Conservation (phyloP, 2,113 vertebrate genomes). For the Gallinago jamesoni region DNA sequence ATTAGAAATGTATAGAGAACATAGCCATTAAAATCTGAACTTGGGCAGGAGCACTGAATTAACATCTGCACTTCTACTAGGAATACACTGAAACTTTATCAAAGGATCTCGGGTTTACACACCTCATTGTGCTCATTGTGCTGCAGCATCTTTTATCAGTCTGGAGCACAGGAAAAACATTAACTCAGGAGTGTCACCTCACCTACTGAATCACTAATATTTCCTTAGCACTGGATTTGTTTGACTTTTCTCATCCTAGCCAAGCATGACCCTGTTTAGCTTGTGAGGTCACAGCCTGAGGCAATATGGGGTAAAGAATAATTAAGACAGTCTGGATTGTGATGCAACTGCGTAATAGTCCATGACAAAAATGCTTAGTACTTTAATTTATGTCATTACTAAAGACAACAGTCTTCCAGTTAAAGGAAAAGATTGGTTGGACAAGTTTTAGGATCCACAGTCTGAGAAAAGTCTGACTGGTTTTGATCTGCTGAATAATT, state of each 20-base stretch:
- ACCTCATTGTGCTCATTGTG: background rate
- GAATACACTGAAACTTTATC: background rate
- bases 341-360: conserved; percentile 19
- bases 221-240: conserved; percentile 16
- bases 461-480: background rate
- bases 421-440: background rate
- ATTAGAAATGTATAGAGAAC: background rate
- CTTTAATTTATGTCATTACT: background rate
- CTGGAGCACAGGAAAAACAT: background rate
- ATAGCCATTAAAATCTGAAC: background rate
- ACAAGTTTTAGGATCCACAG: background rate
- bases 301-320: background rate
- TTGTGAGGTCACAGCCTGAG: background rate
- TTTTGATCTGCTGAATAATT: background rate
- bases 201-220: background rate
- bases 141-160: background rate
- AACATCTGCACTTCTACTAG: background rate
- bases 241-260: conserved; percentile 15
- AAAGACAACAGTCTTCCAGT: background rate
- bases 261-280: conserved; percentile 4
- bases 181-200: conserved; percentile 9
- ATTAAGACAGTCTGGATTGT: conserved; percentile 37
- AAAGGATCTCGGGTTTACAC: background rate
- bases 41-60: background rate
- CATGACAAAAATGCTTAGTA: background rate